Conservation (phyloP, 23 tunicate species). For the Trididemnum clinides region DNA sequence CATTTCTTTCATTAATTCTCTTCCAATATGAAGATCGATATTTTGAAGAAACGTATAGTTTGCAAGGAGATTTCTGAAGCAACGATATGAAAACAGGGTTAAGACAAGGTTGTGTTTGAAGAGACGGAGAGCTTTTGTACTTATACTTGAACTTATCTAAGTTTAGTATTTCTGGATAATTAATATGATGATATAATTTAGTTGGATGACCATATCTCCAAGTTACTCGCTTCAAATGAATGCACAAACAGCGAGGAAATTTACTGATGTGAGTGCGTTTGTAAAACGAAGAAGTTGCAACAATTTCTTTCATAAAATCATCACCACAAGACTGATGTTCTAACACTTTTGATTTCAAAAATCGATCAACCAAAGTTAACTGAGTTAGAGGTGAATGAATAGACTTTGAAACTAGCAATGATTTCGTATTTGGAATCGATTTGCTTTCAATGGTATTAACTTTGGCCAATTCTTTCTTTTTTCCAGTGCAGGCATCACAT, state of each 20-base stretch:
- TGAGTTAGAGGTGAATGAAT: background rate
- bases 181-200: constrained; percentile 45
- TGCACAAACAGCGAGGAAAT: constrained; percentile 66
- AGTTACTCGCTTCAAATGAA: constrained; percentile 76
- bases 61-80: background rate
- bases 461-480: background rate
- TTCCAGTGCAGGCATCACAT: constrained; percentile 49
- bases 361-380: background rate
- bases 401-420: background rate
- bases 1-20: background rate
- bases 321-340: too few species aligned
- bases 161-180: constrained; percentile 46
- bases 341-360: background rate
- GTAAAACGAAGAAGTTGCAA: constrained; percentile 9
- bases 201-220: constrained; percentile 78
- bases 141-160: background rate
- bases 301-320: background rate
- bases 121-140: background rate
- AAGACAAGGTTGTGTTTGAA: background rate
- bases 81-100: constrained; percentile 8
- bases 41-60: background rate
- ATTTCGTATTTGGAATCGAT: background rate
- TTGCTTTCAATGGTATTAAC: background rate
- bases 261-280: constrained; percentile 36
- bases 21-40: background rate